Evolutionary conservation across 2,888 invertebrate genomes (phyloP), one percentile per base, ranked within the genome.

Genomic region (Drosophila setosimentum): DNA sequence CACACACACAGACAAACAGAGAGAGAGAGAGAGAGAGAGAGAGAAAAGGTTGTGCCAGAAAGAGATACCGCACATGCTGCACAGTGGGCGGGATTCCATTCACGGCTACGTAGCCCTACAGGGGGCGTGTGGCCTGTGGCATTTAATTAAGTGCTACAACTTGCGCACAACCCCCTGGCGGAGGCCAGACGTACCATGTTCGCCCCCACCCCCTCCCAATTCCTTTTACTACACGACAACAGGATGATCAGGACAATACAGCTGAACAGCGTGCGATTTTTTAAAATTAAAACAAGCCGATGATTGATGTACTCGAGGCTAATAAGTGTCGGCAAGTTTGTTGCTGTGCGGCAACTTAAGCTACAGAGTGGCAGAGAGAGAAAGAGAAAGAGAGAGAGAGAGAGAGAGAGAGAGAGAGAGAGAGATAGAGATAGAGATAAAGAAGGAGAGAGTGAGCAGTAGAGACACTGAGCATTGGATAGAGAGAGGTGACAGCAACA

Each of bases 221-320:
- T 1, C 4, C 8, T 24, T 24, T 16, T 45, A 32, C 5, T 30
- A 49, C n/a, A 57, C 32, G 27, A 32, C 40, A 48, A 35, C 49
- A 62, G 64, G 40, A 53, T 42, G 53, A 29, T 45, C 45, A 60
- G 40, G 54, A 64, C 58, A 42, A 61, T 33, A 30, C 42, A 24
- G 53, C 48, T 35, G 68, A 88, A 86, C 89, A 86, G 83, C 86
- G 65, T 82, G 85, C 73, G 75, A 87, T 89, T 87, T 87, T 89
- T 89, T 89, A 75, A 85, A 85, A 82, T 85, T 89, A 89, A 85
- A 85, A 85, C 90, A 85, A 88, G 88, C 78, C 70, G 80, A 85
- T 85, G 85, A 85, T 85, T 85, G 85, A 85, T 85, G 90, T 85
- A 89, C 85, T 85, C 85, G 80, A 85, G 70, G 90, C 83, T 85